Conservation (phyloP, 2,888 invertebrate species). For the Leptura quadrifasciata region DNA sequence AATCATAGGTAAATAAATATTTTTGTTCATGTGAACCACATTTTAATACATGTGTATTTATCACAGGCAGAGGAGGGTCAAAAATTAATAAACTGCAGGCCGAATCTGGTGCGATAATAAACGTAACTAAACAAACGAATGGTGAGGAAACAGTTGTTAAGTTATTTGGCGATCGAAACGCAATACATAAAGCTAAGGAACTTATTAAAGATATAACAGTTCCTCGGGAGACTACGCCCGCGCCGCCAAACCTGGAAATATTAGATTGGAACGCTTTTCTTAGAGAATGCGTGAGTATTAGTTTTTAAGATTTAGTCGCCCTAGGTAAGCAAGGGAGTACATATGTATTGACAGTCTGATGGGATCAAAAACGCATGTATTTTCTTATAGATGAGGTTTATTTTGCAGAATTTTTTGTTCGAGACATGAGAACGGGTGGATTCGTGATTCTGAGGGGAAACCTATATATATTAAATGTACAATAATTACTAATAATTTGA, state of each 20-base stretch:
- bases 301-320: no score
- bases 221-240: slow-evolving; percentile 26
- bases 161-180: slow-evolving; percentile 69
- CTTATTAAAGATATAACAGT: slow-evolving; percentile 72
- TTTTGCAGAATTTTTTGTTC: no score
- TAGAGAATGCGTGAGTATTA: slow-evolving; percentile 72
- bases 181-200: slow-evolving; percentile 69
- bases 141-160: slow-evolving; percentile 67
- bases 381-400: no score
- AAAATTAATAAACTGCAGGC: slow-evolving; percentile 89
- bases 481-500: no score
- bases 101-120: slow-evolving; percentile 84
- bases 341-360: no score
- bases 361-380: no score
- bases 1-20: slow-evolving; percentile 73
- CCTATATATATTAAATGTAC: no score
- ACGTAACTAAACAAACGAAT: slow-evolving; percentile 70
- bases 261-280: slow-evolving; percentile 80
- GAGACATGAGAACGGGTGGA: no score
- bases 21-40: neutral
- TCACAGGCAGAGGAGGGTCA: slow-evolving; percentile 85
- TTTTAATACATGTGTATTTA: neutral
- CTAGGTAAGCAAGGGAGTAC: neutral
- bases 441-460: no score
- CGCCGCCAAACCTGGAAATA: slow-evolving; percentile 56